These are phyloP conservation scores for Fistularia tabacaria DNA, from an alignment of 2,797 vertebrate species.

Conservation along the genomic window DNA sequence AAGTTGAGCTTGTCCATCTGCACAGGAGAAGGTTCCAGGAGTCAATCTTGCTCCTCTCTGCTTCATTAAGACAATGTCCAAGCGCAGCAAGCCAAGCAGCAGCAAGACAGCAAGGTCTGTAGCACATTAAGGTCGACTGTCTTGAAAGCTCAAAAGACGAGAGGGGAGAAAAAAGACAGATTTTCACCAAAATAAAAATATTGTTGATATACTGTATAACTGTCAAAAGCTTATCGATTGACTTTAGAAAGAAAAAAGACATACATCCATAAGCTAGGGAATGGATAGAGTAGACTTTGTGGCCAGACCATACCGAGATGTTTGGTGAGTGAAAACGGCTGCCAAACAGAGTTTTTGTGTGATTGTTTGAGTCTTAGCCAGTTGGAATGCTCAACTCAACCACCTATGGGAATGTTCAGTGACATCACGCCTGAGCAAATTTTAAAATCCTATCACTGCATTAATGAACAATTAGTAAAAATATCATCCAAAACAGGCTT, in stretches of 20 bases:
- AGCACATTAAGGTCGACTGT: conserved; percentile 26
- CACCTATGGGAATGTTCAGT: conserved; percentile 50
- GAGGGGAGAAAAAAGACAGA: conserved; percentile 2
- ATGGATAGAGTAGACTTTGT: conserved; percentile 36
- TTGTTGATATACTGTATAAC: conserved; percentile 55
- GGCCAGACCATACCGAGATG: conserved; percentile 17
- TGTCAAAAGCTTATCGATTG: conserved; percentile 69
- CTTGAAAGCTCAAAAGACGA: conserved; percentile 37
- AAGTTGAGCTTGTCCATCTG: conserved; percentile 24
- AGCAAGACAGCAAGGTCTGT: conserved; percentile 50
- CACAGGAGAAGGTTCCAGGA: conserved; percentile 35
- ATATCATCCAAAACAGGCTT: too few species aligned
- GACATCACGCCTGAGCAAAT: background rate
- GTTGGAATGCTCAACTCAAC: conserved; percentile 40
- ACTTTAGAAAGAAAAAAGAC: conserved; percentile 54
- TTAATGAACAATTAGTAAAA: background rate
- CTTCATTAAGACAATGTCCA: conserved; percentile 31
- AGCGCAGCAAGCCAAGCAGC: conserved; percentile 48
- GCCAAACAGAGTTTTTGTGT: conserved; percentile 2
- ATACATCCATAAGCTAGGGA: conserved; percentile 55
- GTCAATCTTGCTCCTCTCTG: conserved; percentile 37
- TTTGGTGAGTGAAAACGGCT: conserved; percentile 5
- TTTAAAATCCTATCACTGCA: conserved; percentile 10
- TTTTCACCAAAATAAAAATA: conserved; percentile 53
- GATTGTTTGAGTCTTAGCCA: conserved; percentile 2